These are phyloP conservation scores for Myiopsitta monachus DNA, from an alignment of 2,113 vertebrate species.

Conservation along the genomic window DNA sequence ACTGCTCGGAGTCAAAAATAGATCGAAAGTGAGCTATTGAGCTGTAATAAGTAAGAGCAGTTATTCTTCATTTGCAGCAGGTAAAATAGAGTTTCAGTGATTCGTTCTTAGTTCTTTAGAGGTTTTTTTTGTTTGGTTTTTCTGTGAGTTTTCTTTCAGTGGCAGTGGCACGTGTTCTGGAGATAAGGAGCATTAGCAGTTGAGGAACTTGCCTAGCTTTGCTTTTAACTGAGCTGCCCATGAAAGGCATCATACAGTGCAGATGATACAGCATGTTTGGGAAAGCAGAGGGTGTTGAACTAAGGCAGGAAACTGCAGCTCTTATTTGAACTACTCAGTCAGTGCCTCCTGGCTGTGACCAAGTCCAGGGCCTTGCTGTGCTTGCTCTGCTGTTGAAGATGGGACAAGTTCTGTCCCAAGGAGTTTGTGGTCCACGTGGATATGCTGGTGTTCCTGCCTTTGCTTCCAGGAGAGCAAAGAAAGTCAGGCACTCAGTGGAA, in stretches of 20 bases:
- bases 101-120: background rate
- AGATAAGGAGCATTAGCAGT: background rate
- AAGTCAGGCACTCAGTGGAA: background rate
- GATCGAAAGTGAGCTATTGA: background rate
- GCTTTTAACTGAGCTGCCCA: background rate
- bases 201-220: background rate
- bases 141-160: background rate
- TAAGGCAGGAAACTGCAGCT: background rate
- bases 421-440: background rate
- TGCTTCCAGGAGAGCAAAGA: background rate
- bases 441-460: background rate
- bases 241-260: background rate
- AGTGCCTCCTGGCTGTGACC: background rate
- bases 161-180: accelerated
- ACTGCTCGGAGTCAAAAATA: background rate
- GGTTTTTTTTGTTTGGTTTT: background rate
- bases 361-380: background rate
- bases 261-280: accelerated
- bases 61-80: background rate
- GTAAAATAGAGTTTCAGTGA: background rate
- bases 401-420: background rate
- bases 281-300: background rate
- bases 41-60: background rate
- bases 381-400: background rate
- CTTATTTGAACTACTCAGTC: accelerated